Evolutionary conservation across 53 echinoderm and acorn worm species (phyloP).

Genomic region (Echinometra lucunter): DNA sequence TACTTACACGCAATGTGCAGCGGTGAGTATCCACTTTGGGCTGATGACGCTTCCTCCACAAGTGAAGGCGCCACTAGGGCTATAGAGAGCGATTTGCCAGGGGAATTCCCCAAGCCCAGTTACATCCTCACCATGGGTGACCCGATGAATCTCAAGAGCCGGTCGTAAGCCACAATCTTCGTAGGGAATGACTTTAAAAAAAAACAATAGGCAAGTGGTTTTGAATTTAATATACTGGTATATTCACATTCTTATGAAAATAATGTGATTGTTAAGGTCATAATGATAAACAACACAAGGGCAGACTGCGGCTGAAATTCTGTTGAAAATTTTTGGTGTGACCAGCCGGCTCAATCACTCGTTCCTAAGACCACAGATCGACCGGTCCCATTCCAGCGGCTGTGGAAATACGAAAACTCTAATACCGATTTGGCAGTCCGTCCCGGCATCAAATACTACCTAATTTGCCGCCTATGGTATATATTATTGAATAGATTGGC

Average conservation of each 20-base stretch:
- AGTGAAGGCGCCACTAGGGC: not conserved
- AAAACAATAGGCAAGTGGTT: not conserved
- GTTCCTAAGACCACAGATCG: too few relatives aligned
- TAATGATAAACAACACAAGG: too few relatives aligned
- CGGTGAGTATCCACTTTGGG: slow-evolving; percentile 62
- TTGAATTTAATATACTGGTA: not conserved
- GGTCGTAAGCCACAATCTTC: slow-evolving; percentile 42
- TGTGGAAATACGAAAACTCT: too few relatives aligned
- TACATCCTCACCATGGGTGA: slow-evolving; percentile 66
- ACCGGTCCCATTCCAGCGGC: too few relatives aligned
- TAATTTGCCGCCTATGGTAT: too few relatives aligned
- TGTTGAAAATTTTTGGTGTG: too few relatives aligned
- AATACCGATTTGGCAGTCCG: too few relatives aligned
- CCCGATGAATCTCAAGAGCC: slow-evolving; percentile 52
- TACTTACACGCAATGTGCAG: slow-evolving; percentile 68
- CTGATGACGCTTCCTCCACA: slow-evolving; percentile 64
- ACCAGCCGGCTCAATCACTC: too few relatives aligned
- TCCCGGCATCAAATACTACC: too few relatives aligned
- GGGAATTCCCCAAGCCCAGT: slow-evolving; percentile 50
- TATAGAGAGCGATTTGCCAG: slow-evolving; percentile 56
- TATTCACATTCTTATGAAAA: not conserved
- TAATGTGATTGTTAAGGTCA: not conserved
- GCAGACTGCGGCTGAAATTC: too few relatives aligned
- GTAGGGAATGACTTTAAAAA: slow-evolving; percentile 17
- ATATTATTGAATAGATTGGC: too few relatives aligned